Evolutionary conservation across 2,888 invertebrate species (phyloP).

Genomic region (Camponotus fellah): DNA sequence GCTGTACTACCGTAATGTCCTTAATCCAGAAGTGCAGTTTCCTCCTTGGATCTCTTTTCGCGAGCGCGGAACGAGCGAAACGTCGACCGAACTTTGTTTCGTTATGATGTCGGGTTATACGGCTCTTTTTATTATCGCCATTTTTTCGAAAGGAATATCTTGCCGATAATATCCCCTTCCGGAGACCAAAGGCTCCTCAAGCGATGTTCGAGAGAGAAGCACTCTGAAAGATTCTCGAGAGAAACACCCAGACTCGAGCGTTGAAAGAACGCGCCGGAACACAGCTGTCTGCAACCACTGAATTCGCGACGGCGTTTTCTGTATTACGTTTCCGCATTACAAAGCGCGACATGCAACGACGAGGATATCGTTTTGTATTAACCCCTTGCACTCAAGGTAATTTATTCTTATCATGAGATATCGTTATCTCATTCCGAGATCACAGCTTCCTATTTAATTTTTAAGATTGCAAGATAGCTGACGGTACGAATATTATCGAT

Average conservation of each 20-base stretch:
- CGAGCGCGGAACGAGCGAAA: constrained; percentile 59
- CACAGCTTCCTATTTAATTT: constrained; percentile 21
- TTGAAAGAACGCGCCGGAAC: not conserved
- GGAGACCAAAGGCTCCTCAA: constrained; percentile 54
- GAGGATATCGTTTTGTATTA: constrained; percentile 20
- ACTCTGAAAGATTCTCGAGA: constrained; percentile 44
- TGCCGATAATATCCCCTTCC: constrained; percentile 66
- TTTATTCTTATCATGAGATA: constrained; percentile 35
- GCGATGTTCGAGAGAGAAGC: not conserved
- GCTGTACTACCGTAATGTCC: constrained; percentile 63
- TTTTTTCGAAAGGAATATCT: constrained; percentile 72
- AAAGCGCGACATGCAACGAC: constrained; percentile 1
- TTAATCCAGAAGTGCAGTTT: constrained; percentile 69
- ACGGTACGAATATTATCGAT: constrained; percentile 11
- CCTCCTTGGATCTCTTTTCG: constrained; percentile 63
- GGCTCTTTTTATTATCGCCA: constrained; percentile 72
- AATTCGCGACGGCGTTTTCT: constrained; percentile 11
- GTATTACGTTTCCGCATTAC: constrained; percentile 35
- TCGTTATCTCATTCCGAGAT: constrained; percentile 6
- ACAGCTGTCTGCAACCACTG: constrained; percentile 1
- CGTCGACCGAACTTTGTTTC: constrained; percentile 64
- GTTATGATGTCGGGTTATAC: constrained; percentile 64
- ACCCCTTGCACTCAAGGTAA: constrained; percentile 24
- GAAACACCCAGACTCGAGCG: constrained; percentile 31
- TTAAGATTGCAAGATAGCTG: constrained; percentile 6